Percentiles rank a stretch among this genome's conserved stretches.
These are phyloP conservation scores for Potamilus streckersoni DNA, from an alignment of 1,140 invertebrate genomes.

Conservation along the genomic window DNA sequence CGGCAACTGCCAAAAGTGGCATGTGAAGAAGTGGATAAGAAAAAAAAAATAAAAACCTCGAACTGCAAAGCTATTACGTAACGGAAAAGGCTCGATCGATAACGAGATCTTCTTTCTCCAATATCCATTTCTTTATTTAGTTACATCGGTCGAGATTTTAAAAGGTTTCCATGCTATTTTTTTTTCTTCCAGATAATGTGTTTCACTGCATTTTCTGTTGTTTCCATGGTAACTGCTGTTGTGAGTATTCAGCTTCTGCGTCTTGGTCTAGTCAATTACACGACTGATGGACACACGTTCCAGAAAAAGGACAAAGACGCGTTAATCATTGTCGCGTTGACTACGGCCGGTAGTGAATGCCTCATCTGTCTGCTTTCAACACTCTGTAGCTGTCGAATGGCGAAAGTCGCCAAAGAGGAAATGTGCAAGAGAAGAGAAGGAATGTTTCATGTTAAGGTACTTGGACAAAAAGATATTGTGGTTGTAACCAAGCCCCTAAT, in stretches of 20 bases:
- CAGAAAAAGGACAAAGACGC: slow-evolving; percentile 67
- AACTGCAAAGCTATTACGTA: background rate
- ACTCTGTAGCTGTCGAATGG: slow-evolving; percentile 63
- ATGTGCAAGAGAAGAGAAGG: slow-evolving; percentile 65
- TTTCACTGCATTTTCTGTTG: slow-evolving; percentile 67
- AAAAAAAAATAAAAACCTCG: too few species aligned
- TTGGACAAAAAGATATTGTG: slow-evolving; percentile 62
- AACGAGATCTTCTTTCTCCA: background rate
- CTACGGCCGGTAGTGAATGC: slow-evolving; percentile 60
- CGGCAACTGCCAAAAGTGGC: too few species aligned
- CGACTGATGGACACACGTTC: slow-evolving; percentile 67
- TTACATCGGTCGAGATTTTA: too few species aligned
- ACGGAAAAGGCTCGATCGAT: background rate
- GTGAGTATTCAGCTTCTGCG: slow-evolving; percentile 69
- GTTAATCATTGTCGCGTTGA: slow-evolving; percentile 65
- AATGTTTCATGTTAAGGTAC: slow-evolving; percentile 68
- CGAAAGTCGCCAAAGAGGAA: slow-evolving; percentile 65
- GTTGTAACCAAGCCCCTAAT: slow-evolving; percentile 47
- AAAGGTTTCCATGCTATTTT: background rate
- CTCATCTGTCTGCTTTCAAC: slow-evolving; percentile 65
- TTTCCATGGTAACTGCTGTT: slow-evolving; percentile 67
- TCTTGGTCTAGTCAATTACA: slow-evolving; percentile 68
- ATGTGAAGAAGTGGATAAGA: too few species aligned
- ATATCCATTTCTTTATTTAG: background rate
- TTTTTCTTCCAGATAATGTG: slow-evolving; percentile 66